Percentiles rank a stretch among this genome's conserved stretches.
phyloP scores from a whole-genome alignment of 2,113 vertebrate species.

The Anolis sagrei region DNA sequence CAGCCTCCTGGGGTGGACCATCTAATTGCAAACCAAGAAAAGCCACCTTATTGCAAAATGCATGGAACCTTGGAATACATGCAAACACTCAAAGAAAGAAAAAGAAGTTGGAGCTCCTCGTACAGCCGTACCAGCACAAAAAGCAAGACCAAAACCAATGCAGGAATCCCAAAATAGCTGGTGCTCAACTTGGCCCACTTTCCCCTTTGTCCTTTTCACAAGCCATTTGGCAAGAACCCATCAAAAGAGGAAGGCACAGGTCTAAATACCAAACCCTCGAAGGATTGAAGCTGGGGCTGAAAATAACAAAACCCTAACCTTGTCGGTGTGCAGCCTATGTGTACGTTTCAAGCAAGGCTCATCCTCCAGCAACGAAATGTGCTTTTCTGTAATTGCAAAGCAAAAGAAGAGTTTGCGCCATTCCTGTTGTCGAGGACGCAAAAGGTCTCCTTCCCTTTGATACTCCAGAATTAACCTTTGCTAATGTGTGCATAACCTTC shows the following conservation, averaged over 20 bases:
- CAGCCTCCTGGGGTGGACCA: no score
- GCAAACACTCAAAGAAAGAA: no score
- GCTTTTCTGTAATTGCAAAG: background rate
- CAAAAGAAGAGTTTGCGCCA: background rate
- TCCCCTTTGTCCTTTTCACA: background rate
- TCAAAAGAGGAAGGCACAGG: background rate
- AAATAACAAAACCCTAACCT: background rate
- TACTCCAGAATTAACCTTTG: constrained; percentile 25
- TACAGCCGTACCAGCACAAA: no score
- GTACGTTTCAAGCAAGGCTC: background rate
- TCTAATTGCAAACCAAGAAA: no score
- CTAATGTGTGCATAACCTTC: constrained; percentile 3
- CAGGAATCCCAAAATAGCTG: no score
- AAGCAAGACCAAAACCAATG: no score
- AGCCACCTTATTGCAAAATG: no score
- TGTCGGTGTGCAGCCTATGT: background rate
- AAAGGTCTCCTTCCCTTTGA: background rate
- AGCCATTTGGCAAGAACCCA: background rate
- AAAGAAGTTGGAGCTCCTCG: no score
- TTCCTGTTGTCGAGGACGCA: background rate
- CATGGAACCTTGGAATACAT: no score
- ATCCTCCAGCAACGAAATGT: background rate
- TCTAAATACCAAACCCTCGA: background rate
- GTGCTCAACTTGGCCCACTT: no score
- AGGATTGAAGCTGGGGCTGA: background rate